Evolutionary conservation across 2,797 vertebrate genomes (phyloP), one percentile per base, ranked within the genome.

Genomic region (Chelmon rostratus): DNA sequence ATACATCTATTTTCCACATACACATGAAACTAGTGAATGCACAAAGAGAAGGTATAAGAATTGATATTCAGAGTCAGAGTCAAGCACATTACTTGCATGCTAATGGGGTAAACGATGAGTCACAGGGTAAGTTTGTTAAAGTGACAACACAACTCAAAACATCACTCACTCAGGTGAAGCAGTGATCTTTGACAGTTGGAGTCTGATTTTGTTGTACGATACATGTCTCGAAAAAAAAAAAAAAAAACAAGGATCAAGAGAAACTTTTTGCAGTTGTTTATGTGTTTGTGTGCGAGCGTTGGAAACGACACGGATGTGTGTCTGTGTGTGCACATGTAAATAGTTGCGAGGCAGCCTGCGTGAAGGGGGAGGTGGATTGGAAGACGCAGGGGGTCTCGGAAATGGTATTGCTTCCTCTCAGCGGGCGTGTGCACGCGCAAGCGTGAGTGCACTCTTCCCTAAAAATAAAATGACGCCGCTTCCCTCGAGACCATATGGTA

Each of bases 401-500:
- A 78, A 68, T 58, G 65, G 63, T 82, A 89, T 88, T 66, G 79
- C 88, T 80, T 89, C 74, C 83, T 82, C 87, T 78, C 84, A 75
- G 86, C 19, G 23, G 54, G 86, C 76, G 71, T 64, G 67, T 67
- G 78, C 56, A 38, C 44, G 54, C 71, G 73, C 4, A 42, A 69
- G 73, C n/a, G 3, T 19, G 56, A 52, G 64, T 57, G 82, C 13
- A n/a, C 76, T 79, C 68, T 53, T 73, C 78, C 72, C 81, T 82
- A 82, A 88, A 91, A 90, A 90, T 89, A 88, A 87, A 92, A 88
- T 31, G 49, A 77, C 85, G 73, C 69, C 18, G 2, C 64, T 75
- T 82, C 87, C 85, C 88, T 40, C 0, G 66, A 88, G 87, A 90
- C 78, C 83, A 72, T 73, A 79, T 78, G 90, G 82, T 73, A 59